Conservation (phyloP, 2,888 invertebrate genomes). For the Peribatodes rhomboidaria region DNA sequence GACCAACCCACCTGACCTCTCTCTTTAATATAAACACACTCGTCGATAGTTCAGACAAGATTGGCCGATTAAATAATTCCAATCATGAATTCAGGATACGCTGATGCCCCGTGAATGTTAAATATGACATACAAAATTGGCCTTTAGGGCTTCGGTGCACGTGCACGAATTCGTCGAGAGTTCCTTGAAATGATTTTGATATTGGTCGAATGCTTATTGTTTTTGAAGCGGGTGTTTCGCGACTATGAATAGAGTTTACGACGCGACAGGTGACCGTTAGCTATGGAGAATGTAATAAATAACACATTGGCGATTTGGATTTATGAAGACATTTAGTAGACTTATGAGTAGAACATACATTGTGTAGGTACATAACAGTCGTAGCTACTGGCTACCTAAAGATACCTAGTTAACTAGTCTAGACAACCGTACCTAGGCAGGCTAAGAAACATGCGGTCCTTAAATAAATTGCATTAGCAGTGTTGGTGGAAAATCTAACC, state of each 20-base stretch:
- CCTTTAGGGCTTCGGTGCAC: slow-evolving; percentile 56
- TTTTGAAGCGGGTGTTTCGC: slow-evolving; percentile 21
- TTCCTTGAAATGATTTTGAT: slow-evolving; percentile 40
- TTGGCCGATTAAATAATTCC: slow-evolving; percentile 60
- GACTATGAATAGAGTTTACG: slow-evolving; percentile 32
- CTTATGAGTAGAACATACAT: background rate
- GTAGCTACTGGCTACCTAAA: too few relatives aligned
- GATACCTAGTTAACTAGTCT: too few relatives aligned
- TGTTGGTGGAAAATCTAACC: too few relatives aligned
- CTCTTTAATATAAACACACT: background rate
- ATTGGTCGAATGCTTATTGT: slow-evolving; percentile 23
- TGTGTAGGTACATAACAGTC: background rate
- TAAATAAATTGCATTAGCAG: too few relatives aligned
- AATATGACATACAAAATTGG: slow-evolving; percentile 67
- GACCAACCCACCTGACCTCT: slow-evolving; percentile 41
- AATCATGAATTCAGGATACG: slow-evolving; percentile 67
- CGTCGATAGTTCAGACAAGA: slow-evolving; percentile 36
- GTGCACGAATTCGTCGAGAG: slow-evolving; percentile 51
- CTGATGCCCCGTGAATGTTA: slow-evolving; percentile 62
- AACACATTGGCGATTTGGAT: slow-evolving; percentile 21
- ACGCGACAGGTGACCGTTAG: slow-evolving; percentile 28
- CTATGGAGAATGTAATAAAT: slow-evolving; percentile 28
- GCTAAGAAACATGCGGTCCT: too few relatives aligned
- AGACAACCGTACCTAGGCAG: too few relatives aligned
- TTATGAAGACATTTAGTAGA: background rate